Base-by-base conservation (phyloP, 2,113 vertebrate species). In the Caretta caretta region DNA sequence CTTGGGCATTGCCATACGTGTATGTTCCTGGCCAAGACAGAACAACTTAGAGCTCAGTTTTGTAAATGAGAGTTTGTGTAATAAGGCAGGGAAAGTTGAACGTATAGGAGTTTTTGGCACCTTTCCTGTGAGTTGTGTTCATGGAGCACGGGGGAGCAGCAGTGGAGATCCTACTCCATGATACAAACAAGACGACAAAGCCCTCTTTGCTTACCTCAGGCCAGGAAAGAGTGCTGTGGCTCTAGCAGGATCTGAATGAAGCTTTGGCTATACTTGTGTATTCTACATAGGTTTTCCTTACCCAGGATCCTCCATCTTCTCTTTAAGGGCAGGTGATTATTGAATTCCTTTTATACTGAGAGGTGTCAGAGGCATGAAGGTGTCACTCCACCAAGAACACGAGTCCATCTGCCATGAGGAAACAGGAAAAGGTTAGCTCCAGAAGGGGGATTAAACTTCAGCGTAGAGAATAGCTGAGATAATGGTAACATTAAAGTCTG, bases 311-410 rank as follows among this genome's bases (percentile, higher is more conserved):
- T 48, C 38, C n/a, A 38, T 75, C 17, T 1, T 76, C 25, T 76
- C 83, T 86, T 46, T 90, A 35, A 80, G 57, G 88, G 83, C 92
- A 91, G 89, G 76, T 59, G 87, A 91, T 57, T 0, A 90, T 51
- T 48, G 0, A 80, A 85, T 93, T 89, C 57, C 78, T 92, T 83
- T 92, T 75, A 83, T 59, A 54, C 46, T 38, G 42, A 75, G 42
- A 57, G 84, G 29, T 51, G 56, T 89, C 79, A 19, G 3, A 16
- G 51, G 51, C 59, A 80, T 16, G 65, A 80, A 93, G 75, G 57
- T 29, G 56, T 8, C 10, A 3, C 85, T 86, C 56, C 56, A 76
- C 22, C 69, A 86, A 72, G 24, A 86, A 84, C 80, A 87, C 54
- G 20, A 3, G 56, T n/a, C 54, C 65, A 19, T 6, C 20, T 84